Conservation (phyloP, 2,113 vertebrate genomes). For the Nibea coibor region DNA sequence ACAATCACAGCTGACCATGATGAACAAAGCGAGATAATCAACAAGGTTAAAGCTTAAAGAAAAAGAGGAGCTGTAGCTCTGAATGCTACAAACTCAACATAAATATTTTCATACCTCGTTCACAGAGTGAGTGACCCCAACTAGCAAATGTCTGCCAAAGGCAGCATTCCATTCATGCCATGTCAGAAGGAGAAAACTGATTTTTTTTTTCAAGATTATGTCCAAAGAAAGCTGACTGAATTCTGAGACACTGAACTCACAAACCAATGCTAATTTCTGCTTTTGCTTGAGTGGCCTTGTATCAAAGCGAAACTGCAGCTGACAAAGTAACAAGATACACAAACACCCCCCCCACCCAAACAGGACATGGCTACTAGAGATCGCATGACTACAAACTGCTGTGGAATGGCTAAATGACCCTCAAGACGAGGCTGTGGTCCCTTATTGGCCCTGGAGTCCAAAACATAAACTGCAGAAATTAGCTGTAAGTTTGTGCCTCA, state of each 20-base stretch:
- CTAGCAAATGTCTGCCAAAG: not conserved
- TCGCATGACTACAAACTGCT: not conserved
- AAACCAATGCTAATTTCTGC: not conserved
- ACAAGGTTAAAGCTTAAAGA: not conserved
- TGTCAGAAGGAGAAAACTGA: not conserved
- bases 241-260: not conserved
- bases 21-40: no score
- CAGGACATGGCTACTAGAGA: constrained; percentile 1
- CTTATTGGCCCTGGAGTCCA: not conserved
- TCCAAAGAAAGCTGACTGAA: not conserved
- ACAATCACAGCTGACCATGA: no score
- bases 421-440: not conserved
- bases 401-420: not conserved
- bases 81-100: no score
- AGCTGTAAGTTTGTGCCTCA: not conserved
- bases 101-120: no score
- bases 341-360: not conserved
- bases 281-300: not conserved
- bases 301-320: not conserved
- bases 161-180: not conserved
- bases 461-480: not conserved
- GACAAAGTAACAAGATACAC: not conserved
- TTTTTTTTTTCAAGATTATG: not conserved
- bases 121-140: not conserved
- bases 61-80: no score